A percentile compares a stretch with the other conserved stretches of the same genome.
Conservation (phyloP, 2,797 vertebrate species). For the Vultur gryphus region DNA sequence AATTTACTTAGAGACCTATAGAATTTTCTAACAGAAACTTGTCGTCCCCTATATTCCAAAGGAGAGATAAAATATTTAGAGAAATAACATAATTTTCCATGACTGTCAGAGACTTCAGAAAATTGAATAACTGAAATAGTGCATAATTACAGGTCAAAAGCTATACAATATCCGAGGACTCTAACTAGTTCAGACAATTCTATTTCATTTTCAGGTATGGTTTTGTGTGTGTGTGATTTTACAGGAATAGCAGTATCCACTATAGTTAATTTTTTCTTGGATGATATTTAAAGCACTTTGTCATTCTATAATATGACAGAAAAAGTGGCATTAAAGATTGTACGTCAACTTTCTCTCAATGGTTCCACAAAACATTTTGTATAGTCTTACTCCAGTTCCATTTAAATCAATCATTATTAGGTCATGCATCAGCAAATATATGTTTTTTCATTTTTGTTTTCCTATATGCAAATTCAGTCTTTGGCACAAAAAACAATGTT, state of each 20-base stretch:
- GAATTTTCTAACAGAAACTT: neutral
- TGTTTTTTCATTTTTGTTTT: neutral
- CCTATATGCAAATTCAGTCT: neutral
- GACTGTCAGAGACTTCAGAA: neutral
- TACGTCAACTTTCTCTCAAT: neutral
- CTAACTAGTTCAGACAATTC: neutral
- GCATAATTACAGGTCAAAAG: neutral
- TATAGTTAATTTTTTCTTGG: neutral
- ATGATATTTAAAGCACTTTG: neutral
- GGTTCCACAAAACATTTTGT: neutral
- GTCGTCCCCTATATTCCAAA: neutral
- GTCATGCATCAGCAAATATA: neutral
- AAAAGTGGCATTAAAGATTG: neutral
- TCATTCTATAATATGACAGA: neutral
- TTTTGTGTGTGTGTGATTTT: neutral
- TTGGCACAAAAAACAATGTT: accelerated
- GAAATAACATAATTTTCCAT: neutral
- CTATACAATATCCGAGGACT: neutral
- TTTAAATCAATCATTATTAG: neutral
- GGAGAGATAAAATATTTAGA: neutral
- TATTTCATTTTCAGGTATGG: neutral
- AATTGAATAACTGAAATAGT: neutral
- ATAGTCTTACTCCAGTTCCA: neutral
- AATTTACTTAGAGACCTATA: neutral
- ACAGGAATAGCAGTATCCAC: neutral